Conservation (phyloP, 2,113 vertebrate species). For the Mus pahari region DNA sequence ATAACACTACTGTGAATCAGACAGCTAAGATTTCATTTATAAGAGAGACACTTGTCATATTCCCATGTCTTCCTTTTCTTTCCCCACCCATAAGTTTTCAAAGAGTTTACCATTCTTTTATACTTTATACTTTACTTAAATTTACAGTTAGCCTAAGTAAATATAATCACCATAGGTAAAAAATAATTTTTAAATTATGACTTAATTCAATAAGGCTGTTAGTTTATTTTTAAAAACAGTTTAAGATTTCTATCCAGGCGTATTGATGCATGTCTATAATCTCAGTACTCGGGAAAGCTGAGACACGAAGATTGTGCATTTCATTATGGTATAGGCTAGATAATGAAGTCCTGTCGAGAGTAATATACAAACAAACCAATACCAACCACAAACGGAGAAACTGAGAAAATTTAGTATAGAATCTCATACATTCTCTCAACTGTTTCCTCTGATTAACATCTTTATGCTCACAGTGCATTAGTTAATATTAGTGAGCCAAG, state of each 20-base stretch:
- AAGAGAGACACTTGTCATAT: not conserved
- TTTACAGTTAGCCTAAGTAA: not conserved
- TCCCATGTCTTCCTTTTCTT: not conserved
- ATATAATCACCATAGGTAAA: not conserved
- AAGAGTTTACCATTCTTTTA: not conserved
- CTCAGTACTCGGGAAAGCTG: not conserved
- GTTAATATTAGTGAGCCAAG: not conserved
- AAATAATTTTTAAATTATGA: not conserved
- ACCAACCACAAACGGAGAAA: not conserved
- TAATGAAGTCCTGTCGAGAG: not conserved
- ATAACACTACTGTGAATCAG: not conserved
- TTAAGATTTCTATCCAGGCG: not conserved
- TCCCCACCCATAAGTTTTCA: not conserved
- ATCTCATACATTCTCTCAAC: not conserved
- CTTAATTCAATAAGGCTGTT: not conserved
- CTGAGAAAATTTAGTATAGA: not conserved
- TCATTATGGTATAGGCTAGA: not conserved
- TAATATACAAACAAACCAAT: not conserved
- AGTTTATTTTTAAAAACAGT: conserved; percentile 6
- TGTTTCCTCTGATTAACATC: not conserved
- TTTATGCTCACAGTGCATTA: not conserved
- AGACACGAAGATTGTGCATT: not conserved
- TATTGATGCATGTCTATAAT: not conserved
- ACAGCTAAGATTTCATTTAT: not conserved
- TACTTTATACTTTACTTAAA: not conserved